Percentiles rank a stretch among this genome's conserved stretches.
Conservation (phyloP, 2,888 invertebrate species). For the Lapara coniferarum region DNA sequence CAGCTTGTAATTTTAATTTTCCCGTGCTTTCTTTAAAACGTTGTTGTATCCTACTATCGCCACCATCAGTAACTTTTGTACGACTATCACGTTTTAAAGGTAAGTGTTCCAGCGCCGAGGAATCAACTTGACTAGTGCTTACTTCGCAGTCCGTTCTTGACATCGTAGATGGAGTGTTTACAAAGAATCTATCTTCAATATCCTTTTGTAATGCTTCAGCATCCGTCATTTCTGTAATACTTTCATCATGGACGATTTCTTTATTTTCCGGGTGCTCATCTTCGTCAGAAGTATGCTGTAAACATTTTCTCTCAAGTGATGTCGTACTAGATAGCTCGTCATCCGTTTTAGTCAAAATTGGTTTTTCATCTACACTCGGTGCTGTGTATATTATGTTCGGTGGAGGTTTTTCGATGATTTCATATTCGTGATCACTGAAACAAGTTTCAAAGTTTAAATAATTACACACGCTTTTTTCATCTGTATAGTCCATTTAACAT, state of each 20-base stretch:
- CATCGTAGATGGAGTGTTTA: constrained; percentile 82
- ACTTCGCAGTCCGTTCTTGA: constrained; percentile 86
- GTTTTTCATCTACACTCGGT: constrained; percentile 67
- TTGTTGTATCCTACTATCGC: constrained; percentile 85
- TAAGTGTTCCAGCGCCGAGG: constrained; percentile 86
- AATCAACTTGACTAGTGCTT: constrained; percentile 87
- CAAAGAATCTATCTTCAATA: constrained; percentile 86
- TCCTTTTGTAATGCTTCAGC: constrained; percentile 85
- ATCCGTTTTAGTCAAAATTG: constrained; percentile 68
- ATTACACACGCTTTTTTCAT: constrained; percentile 18
- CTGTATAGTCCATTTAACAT: background rate
- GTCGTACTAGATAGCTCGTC: constrained; percentile 80
- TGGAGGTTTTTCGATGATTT: constrained; percentile 91
- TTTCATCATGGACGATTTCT: constrained; percentile 55
- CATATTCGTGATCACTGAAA: constrained; percentile 96
- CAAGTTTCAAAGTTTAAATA: constrained; percentile 34
- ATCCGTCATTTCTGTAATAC: constrained; percentile 58
- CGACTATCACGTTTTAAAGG: constrained; percentile 84
- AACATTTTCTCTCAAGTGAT: constrained; percentile 75
- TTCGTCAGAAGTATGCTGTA: constrained; percentile 79
- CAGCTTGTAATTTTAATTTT: constrained; percentile 87
- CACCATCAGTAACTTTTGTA: constrained; percentile 77
- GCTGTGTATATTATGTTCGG: constrained; percentile 70
- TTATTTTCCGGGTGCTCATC: constrained; percentile 69
- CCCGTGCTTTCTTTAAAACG: constrained; percentile 88